A percentile compares a stretch with the other conserved stretches of the same genome.
These are phyloP conservation scores for Mus spretus DNA, from an alignment of 2,797 vertebrate species.

Conservation along the genomic window DNA sequence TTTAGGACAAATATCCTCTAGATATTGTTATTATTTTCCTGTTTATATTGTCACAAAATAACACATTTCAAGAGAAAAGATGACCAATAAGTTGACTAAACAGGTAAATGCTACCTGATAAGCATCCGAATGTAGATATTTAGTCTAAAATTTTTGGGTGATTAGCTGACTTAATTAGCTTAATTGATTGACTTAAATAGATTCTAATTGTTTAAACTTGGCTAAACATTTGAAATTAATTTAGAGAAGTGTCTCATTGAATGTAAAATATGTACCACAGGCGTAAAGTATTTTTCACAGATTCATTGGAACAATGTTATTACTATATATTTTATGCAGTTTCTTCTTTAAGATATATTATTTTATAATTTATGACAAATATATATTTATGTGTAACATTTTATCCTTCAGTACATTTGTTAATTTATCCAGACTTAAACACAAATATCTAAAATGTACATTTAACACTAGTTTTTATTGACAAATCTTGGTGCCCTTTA, in stretches of 20 bases:
- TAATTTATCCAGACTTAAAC: background rate
- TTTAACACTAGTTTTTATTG: background rate
- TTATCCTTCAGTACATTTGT: conserved; percentile 22
- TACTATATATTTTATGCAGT: background rate
- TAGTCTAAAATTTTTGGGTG: conserved; percentile 20
- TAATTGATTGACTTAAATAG: conserved; percentile 65
- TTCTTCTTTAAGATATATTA: conserved; percentile 30
- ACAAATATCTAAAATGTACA: background rate
- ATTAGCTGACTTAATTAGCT: conserved; percentile 68
- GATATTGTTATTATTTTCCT: background rate
- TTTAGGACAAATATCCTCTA: background rate
- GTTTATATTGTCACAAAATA: background rate
- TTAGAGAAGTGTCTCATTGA: conserved; percentile 48
- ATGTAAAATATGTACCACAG: conserved; percentile 49
- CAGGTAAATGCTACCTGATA: background rate
- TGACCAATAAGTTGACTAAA: conserved; percentile 14
- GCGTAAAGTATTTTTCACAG: background rate
- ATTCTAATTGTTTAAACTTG: conserved; percentile 68
- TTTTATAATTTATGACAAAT: conserved; percentile 48
- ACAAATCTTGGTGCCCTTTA: background rate
- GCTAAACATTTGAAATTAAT: conserved; percentile 75
- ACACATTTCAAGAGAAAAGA: conserved; percentile 20
- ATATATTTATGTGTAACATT: background rate
- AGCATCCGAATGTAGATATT: conserved; percentile 36
- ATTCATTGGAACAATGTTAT: conserved; percentile 10